Evolutionary conservation across 2,888 invertebrate species (phyloP), one percentile per base, ranked within the genome.

Genomic region (Danaus chrysippus): DNA sequence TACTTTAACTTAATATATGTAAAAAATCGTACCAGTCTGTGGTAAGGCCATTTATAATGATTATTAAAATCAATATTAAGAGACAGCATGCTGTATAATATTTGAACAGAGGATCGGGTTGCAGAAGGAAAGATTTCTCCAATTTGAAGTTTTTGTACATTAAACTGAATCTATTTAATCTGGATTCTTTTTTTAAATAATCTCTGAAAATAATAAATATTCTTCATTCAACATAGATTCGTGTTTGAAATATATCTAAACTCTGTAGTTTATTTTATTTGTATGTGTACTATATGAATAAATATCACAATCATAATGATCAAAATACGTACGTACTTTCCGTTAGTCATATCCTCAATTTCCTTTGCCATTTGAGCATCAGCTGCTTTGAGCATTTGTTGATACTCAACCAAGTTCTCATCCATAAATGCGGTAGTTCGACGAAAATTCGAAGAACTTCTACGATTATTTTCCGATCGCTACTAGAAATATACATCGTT

Each of bases 91-190:
- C 74, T 42, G 88, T 89, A 61, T 91, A 97, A 79, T 96, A 97
- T 79, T 96, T 97, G 76, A 97, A 96, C 68, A 97, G 92, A 0
- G 96, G 95, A 86, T 98, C 98, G 0, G 95, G 93, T 70, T 96
- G 93, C 58, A 92, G 85, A 56, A 96, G 83, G 79, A 95, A 97
- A 3, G 93, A 93, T 71, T 93, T 87, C 83, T 98, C 97, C 84
- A 92, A 71, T 93, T 92, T 69, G 87, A 92, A 73, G 61, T 82
- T 76, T 67, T 84, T 85, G 64, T 79, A 89, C 86, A 90, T 70
- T 93, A 85, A 42, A 92, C 92, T 84, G 54, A 85, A 78, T 66
- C 82, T 75, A 69, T 88, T 91, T 87, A 87, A 92, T 87, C 79
- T 95, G 86, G 76, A 92, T 84, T 81, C 92, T 70, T 92, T 92